Evolutionary conservation across 64 coral and sea anemone species (phyloP).

Genomic region (Stichodactyla helianthus): DNA sequence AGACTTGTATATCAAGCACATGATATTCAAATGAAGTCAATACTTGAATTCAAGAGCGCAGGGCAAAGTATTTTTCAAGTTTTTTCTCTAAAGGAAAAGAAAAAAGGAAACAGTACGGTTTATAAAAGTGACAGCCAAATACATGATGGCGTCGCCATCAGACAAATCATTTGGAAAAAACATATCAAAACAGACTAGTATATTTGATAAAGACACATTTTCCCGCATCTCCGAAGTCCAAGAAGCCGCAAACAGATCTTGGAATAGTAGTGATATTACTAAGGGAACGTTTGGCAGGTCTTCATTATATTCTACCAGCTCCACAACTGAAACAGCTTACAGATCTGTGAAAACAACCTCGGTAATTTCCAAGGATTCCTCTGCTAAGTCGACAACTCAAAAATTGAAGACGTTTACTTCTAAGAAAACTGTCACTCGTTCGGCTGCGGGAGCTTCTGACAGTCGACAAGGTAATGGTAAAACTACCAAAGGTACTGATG

Average conservation of each 20-base stretch:
- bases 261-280: neutral
- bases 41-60: neutral
- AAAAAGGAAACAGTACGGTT: neutral
- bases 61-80: neutral
- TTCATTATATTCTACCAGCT: neutral
- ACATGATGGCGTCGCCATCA: slow-evolving; percentile 2
- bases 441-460: neutral
- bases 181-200: neutral
- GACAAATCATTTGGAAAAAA: neutral
- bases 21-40: neutral
- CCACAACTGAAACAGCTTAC: neutral
- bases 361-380: neutral
- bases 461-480: too few relatives aligned
- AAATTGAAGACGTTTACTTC: neutral
- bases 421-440: neutral
- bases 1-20: neutral
- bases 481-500: neutral
- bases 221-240: slow-evolving; percentile 9
- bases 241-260: neutral
- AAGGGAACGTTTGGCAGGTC: slow-evolving; percentile 6
- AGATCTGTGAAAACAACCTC: neutral
- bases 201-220: slow-evolving; percentile 2
- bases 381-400: neutral
- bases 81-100: neutral
- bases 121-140: neutral